phyloP scores from a whole-genome alignment of 2,113 vertebrate species.

The Acanthisitta chloris region DNA sequence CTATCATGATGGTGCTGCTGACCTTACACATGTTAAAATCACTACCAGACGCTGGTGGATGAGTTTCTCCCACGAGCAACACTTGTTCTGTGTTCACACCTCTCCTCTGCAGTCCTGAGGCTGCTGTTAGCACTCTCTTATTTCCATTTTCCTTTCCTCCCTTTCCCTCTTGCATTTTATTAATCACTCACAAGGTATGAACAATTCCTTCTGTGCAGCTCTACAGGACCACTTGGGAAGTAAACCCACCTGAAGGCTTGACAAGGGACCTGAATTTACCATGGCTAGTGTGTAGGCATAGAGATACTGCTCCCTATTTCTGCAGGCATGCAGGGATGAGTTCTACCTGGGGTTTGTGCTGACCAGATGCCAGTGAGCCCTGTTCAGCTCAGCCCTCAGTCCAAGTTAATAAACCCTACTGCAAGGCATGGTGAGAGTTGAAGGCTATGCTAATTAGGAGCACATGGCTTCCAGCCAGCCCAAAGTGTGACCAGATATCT shows the following conservation, averaged over 20 bases:
- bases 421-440: background rate
- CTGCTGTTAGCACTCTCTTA: background rate
- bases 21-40: background rate
- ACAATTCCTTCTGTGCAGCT: background rate
- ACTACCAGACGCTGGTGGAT: background rate
- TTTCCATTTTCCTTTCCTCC: background rate
- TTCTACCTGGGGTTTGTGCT: background rate
- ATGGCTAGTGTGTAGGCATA: fast-evolving
- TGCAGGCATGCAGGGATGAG: background rate
- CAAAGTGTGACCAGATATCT: background rate
- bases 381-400: background rate
- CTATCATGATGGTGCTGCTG: background rate
- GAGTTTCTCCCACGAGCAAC: background rate
- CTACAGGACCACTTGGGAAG: background rate
- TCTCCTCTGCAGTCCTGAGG: background rate
- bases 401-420: background rate
- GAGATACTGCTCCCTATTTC: background rate
- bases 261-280: background rate
- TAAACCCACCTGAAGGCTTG: background rate
- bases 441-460: background rate
- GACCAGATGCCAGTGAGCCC: fast-evolving
- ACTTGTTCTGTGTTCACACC: background rate
- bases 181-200: background rate
- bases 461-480: background rate
- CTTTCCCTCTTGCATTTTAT: background rate